Conservation (phyloP, 2,113 vertebrate genomes). For the Etia nguti region DNA sequence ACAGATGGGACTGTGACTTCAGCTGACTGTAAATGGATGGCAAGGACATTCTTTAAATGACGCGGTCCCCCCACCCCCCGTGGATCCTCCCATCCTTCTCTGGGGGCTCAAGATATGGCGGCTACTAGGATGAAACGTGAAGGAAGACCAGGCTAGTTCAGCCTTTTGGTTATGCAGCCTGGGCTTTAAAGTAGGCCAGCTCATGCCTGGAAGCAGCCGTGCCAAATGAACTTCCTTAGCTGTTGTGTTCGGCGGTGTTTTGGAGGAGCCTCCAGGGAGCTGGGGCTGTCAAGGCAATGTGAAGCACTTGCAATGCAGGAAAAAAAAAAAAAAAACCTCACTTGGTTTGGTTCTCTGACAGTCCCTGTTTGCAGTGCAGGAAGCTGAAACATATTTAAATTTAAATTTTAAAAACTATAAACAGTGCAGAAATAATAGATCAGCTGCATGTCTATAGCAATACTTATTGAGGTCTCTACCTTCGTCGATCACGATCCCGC, state of each 20-base stretch:
- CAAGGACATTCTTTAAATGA: background rate
- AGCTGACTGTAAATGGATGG: conserved; percentile 13
- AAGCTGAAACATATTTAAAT: background rate
- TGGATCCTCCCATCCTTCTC: background rate
- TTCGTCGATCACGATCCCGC: background rate
- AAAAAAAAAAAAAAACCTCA: background rate
- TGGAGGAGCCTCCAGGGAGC: conserved; percentile 39
- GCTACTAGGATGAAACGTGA: background rate
- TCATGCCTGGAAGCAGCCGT: conserved; percentile 52
- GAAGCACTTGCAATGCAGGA: background rate
- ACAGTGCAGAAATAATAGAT: background rate
- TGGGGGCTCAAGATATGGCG: background rate
- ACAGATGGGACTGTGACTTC: conserved; percentile 29
- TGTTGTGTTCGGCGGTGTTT: conserved; percentile 33
- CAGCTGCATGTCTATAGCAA: background rate
- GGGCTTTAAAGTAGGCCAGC: conserved; percentile 67
- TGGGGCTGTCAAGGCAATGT: conserved; percentile 26
- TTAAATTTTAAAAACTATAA: background rate
- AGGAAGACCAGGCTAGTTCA: conserved; percentile 30
- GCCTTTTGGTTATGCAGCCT: conserved; percentile 38
- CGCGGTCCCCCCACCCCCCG: background rate
- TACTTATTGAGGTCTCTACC: background rate
- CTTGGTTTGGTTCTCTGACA: background rate
- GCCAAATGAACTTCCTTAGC: conserved; percentile 58
- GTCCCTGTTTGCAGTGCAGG: background rate